These are phyloP conservation scores for Musca domestica DNA, from an alignment of 1,140 invertebrate species.

Conservation along the genomic window DNA sequence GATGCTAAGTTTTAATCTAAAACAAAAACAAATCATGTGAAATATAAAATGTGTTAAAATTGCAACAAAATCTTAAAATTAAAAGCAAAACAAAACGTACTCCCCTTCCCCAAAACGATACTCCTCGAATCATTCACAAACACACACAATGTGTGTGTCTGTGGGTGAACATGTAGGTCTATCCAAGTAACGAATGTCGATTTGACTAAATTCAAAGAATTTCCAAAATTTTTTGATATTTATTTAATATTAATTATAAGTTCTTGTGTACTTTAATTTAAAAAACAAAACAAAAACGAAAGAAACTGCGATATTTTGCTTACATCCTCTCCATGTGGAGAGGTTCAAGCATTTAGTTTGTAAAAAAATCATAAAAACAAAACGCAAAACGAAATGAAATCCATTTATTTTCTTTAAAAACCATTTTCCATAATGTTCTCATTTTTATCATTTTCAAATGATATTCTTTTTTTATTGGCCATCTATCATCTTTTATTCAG, in stretches of 20 bases:
- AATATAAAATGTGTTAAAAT: conserved; percentile 8
- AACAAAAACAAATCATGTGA: neutral
- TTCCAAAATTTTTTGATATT: conserved; percentile 16
- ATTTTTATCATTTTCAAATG: conserved; percentile 25
- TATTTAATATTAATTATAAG: conserved; percentile 15
- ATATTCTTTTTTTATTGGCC: conserved; percentile 23
- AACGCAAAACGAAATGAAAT: conserved; percentile 7
- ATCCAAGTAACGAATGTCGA: neutral
- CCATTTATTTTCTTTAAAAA: conserved; percentile 7
- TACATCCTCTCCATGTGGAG: neutral
- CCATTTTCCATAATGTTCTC: conserved; percentile 12
- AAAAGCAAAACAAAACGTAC: neutral
- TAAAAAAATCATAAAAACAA: conserved; percentile 2
- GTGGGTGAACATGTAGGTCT: too few relatives aligned
- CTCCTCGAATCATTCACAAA: too few relatives aligned
- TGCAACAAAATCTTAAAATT: neutral
- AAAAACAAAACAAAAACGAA: conserved; percentile 11
- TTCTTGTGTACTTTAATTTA: conserved; percentile 8
- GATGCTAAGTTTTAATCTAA: conserved; percentile 16
- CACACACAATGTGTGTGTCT: conserved; percentile 1
- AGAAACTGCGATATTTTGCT: conserved; percentile 15
- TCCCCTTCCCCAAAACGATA: neutral
- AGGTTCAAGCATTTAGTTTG: conserved; percentile 9
- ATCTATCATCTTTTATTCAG: neutral
- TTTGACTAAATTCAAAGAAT: conserved; percentile 2